A percentile compares a stretch with the other conserved stretches of the same genome.
Conservation (phyloP, 2,797 vertebrate genomes). For the Anabacerthia variegaticeps region DNA sequence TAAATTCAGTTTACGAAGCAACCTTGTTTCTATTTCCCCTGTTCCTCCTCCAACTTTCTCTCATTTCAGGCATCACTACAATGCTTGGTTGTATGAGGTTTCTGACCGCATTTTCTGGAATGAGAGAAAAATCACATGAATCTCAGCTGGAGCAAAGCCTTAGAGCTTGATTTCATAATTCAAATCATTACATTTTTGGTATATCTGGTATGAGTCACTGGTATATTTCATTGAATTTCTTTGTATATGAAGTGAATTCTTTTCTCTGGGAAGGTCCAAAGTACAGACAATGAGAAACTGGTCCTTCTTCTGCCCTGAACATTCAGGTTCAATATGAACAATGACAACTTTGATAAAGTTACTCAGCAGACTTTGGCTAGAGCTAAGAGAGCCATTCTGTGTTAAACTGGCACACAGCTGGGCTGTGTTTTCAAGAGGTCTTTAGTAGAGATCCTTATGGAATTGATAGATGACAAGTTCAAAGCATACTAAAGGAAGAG, state of each 20-base stretch:
- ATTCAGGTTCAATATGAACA: neutral
- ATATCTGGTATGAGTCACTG: neutral
- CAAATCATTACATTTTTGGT: neutral
- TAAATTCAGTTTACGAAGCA: neutral
- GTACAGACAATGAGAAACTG: neutral
- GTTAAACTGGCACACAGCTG: neutral
- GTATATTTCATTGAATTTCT: neutral
- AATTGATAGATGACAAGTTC: neutral
- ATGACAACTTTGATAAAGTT: neutral
- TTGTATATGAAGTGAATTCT: neutral
- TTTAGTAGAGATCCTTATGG: neutral
- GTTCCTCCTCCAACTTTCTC: neutral
- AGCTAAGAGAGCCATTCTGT: neutral
- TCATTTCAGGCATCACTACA: neutral
- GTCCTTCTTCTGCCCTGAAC: neutral
- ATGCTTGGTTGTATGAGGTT: neutral
- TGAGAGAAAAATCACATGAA: neutral
- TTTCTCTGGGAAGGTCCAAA: neutral
- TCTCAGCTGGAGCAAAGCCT: neutral
- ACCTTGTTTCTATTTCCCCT: neutral
- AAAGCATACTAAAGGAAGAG: neutral
- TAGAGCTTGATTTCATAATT: neutral
- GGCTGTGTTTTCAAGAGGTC: neutral
- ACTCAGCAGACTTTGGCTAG: neutral
- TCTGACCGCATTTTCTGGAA: neutral